Conservation (phyloP, 2,113 vertebrate species). For the Rhodinocichla rosea region DNA sequence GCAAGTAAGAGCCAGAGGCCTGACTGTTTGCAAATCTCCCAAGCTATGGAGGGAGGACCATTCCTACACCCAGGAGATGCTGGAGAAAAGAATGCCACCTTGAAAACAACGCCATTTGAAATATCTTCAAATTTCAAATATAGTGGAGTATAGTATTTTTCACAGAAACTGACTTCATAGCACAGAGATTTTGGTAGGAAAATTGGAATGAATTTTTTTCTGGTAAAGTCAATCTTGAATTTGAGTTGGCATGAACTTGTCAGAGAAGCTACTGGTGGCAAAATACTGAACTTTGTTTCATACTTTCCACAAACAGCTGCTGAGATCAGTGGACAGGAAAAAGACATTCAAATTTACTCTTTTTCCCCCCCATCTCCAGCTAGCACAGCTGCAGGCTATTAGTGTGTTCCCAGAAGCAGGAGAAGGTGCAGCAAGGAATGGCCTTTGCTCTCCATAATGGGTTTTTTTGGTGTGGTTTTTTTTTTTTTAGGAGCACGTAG, state of each 20-base stretch:
- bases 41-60: neutral
- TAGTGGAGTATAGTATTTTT: neutral
- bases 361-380: neutral
- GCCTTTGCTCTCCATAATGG: neutral
- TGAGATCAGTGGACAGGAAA: neutral
- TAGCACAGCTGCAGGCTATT: neutral
- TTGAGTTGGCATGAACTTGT: neutral
- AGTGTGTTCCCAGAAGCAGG: neutral
- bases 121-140: neutral
- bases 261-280: neutral
- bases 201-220: neutral
- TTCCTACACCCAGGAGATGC: fast-evolving
- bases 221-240: neutral
- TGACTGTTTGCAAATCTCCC: neutral
- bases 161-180: neutral
- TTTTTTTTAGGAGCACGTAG: fast-evolving
- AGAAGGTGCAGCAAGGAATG: neutral
- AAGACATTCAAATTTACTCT: neutral
- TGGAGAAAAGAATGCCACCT: neutral
- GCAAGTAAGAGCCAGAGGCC: neutral
- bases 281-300: neutral
- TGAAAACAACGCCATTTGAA: neutral
- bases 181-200: neutral
- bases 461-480: neutral
- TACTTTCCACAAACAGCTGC: neutral